These are phyloP conservation scores for Drosophila anomalata DNA, from an alignment of 2,888 invertebrate genomes.

Conservation along the genomic window DNA sequence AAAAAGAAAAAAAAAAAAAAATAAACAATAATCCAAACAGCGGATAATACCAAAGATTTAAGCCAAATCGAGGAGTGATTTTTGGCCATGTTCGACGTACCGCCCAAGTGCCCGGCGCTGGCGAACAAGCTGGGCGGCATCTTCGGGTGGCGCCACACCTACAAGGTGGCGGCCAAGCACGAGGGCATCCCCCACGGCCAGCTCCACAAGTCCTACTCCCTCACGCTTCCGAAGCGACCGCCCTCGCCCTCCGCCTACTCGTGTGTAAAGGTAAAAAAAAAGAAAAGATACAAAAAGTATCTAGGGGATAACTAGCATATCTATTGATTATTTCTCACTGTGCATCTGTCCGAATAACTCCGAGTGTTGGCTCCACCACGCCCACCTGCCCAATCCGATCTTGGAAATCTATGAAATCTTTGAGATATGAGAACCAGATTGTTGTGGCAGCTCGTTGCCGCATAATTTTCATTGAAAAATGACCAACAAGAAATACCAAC, in stretches of 20 bases:
- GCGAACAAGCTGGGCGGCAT: slow-evolving; percentile 90
- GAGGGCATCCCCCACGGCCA: slow-evolving; percentile 85
- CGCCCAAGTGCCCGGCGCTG: slow-evolving; percentile 90
- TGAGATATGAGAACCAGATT: slow-evolving; percentile 45
- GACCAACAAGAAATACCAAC: slow-evolving; percentile 47
- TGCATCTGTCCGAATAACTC: background rate
- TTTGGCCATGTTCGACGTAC: slow-evolving; percentile 86
- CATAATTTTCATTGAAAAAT: slow-evolving; percentile 68
- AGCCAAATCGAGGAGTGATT: background rate
- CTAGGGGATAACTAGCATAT: background rate
- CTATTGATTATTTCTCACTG: background rate
- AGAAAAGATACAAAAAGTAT: background rate
- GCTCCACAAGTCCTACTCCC: slow-evolving; percentile 84
- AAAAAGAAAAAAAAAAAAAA: slow-evolving; percentile 18
- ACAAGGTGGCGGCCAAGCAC: slow-evolving; percentile 91
- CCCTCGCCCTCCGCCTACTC: slow-evolving; percentile 72
- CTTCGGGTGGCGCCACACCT: slow-evolving; percentile 92
- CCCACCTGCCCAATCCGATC: slow-evolving; percentile 13
- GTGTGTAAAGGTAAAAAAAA: slow-evolving; percentile 78
- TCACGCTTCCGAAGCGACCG: slow-evolving; percentile 82
- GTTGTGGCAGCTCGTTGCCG: slow-evolving; percentile 47
- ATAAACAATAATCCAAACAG: slow-evolving; percentile 19
- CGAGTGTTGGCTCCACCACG: background rate
- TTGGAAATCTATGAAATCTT: slow-evolving; percentile 12
- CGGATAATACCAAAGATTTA: slow-evolving; percentile 27